These are phyloP conservation scores for Oostethus manadensis DNA, from an alignment of 2,113 vertebrate species.

Conservation along the genomic window DNA sequence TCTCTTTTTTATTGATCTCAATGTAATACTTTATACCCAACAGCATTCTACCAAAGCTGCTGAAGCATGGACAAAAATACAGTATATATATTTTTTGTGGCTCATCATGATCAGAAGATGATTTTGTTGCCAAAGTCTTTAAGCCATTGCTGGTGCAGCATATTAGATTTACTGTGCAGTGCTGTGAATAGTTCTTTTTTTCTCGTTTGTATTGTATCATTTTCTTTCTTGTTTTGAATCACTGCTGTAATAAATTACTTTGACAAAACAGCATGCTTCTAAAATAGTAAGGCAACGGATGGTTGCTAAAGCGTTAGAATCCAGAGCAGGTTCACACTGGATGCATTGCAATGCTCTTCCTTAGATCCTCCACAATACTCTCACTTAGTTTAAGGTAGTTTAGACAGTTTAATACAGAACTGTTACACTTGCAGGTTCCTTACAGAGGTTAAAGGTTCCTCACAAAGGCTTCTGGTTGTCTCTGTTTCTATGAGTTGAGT, in stretches of 20 bases:
- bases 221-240: not conserved
- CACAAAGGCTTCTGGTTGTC: no score
- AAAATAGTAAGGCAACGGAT: not conserved
- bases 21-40: not conserved
- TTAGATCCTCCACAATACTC: not conserved
- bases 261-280: not conserved
- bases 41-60: not conserved
- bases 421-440: no score
- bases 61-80: not conserved
- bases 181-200: not conserved
- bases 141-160: not conserved
- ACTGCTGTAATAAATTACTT: not conserved
- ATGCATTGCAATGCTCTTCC: not conserved
- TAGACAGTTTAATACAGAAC: no score
- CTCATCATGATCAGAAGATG: not conserved
- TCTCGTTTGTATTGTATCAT: not conserved
- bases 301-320: slow-evolving; percentile 3
- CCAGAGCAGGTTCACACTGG: not conserved
- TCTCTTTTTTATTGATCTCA: not conserved
- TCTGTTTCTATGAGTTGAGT: no score
- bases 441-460: no score
- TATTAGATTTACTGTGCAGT: not conserved
- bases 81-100: not conserved
- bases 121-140: not conserved
- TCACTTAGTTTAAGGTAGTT: no score